These are phyloP conservation scores for Cettia cetti DNA, from an alignment of 2,113 vertebrate genomes.

Conservation along the genomic window DNA sequence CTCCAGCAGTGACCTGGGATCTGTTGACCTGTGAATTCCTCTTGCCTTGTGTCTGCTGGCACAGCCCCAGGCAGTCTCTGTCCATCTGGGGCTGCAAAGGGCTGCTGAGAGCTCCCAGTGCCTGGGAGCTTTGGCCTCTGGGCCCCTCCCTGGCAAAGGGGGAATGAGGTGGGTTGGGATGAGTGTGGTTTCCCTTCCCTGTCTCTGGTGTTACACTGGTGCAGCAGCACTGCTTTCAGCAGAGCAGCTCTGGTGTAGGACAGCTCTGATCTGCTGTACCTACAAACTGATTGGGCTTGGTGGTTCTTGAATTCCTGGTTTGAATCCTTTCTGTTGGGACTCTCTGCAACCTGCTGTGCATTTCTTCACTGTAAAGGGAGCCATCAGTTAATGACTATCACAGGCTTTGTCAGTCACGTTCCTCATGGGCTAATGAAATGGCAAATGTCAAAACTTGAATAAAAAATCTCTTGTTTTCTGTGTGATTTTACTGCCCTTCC, in stretches of 20 bases:
- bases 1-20: background rate
- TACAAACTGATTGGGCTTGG: background rate
- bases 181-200: background rate
- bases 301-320: background rate
- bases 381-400: background rate
- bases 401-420: background rate
- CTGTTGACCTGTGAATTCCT: background rate
- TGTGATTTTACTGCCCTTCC: background rate
- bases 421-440: background rate
- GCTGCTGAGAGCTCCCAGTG: background rate
- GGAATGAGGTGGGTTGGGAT: background rate
- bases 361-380: background rate
- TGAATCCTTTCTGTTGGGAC: background rate
- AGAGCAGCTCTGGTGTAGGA: background rate
- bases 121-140: background rate
- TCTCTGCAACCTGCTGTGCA: background rate
- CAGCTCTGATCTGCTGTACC: background rate
- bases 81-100: background rate
- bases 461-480: background rate
- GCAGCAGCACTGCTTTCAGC: fast-evolving
- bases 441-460: background rate
- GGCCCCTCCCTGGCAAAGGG: background rate
- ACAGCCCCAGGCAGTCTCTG: fast-evolving
- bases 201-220: background rate
- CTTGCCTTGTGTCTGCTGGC: background rate